Conservation (phyloP, 2,888 invertebrate genomes). For the Dryobota labecula region DNA sequence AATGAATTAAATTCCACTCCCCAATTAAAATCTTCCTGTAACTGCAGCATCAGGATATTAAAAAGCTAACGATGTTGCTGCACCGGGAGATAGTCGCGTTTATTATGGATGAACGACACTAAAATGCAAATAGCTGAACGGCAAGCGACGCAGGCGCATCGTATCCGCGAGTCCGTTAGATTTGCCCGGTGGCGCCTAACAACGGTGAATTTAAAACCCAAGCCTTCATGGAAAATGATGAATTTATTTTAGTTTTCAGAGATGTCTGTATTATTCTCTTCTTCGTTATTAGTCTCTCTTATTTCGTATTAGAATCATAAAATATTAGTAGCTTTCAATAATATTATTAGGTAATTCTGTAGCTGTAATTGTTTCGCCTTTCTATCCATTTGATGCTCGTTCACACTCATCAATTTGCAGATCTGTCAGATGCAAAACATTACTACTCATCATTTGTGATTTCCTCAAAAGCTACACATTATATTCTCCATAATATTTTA, state of each 20-base stretch:
- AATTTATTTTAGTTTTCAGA: conserved; percentile 19
- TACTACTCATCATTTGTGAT: conserved; percentile 31
- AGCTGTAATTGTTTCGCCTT: conserved; percentile 38
- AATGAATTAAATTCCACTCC: conserved; percentile 29
- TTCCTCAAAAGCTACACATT: conserved; percentile 14
- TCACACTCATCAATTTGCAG: conserved; percentile 37
- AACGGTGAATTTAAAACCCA: conserved; percentile 58
- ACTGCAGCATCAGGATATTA: conserved; percentile 37
- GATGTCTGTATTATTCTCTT: conserved; percentile 10
- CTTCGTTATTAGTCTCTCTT: neutral
- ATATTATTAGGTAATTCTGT: conserved; percentile 3
- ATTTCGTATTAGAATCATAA: neutral
- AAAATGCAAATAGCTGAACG: conserved; percentile 68
- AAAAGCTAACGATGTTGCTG: conserved; percentile 53
- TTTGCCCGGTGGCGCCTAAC: conserved; percentile 64
- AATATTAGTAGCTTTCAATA: conserved; percentile 20
- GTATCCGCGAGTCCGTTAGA: conserved; percentile 68
- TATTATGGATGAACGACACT: conserved; percentile 67
- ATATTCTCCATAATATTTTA: conserved; percentile 26
- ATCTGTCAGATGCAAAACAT: conserved; percentile 24
- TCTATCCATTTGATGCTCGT: conserved; percentile 33
- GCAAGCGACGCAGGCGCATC: conserved; percentile 56
- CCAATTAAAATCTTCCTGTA: conserved; percentile 32
- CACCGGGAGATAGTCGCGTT: conserved; percentile 47
- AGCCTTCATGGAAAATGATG: conserved; percentile 42